phyloP scores from a whole-genome alignment of 2,113 vertebrate species.

The Mellivora capensis region DNA sequence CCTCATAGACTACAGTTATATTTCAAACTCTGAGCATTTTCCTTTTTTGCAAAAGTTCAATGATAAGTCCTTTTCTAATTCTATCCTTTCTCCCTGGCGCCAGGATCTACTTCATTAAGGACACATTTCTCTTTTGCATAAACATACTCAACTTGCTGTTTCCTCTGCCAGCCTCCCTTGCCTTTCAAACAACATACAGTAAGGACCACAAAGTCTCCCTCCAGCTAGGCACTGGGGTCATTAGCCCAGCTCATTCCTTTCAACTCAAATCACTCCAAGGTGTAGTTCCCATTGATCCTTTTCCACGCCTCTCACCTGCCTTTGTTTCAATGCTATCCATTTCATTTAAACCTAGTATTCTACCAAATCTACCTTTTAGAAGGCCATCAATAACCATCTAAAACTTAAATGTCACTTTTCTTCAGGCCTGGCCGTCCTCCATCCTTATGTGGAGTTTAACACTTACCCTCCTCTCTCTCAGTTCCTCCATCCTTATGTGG shows the following conservation, averaged over 20 bases:
- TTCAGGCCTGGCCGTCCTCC: not conserved
- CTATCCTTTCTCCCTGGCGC: not conserved
- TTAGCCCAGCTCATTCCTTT: not conserved
- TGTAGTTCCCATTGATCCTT: not conserved
- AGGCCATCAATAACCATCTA: not conserved
- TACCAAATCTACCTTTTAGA: not conserved
- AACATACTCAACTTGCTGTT: not conserved
- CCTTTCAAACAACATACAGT: not conserved
- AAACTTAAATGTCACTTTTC: not conserved
- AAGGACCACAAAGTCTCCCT: not conserved
- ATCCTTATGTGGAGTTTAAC: not conserved
- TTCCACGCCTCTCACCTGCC: not conserved
- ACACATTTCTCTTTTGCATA: not conserved
- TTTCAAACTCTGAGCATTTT: not conserved
- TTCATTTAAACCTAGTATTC: not conserved
- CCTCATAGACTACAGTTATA: not conserved
- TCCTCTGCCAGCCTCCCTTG: not conserved
- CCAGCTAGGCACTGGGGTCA: not conserved
- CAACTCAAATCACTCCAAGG: not conserved
- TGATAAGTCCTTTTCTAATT: not conserved
- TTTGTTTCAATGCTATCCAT: not conserved
- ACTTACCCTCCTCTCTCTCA: not conserved
- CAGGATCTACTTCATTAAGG: not conserved
- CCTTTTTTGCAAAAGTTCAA: not conserved
- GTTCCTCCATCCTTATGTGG: not conserved